Conservation (phyloP, 2,797 vertebrate genomes). For the Leptatherina wallacei region DNA sequence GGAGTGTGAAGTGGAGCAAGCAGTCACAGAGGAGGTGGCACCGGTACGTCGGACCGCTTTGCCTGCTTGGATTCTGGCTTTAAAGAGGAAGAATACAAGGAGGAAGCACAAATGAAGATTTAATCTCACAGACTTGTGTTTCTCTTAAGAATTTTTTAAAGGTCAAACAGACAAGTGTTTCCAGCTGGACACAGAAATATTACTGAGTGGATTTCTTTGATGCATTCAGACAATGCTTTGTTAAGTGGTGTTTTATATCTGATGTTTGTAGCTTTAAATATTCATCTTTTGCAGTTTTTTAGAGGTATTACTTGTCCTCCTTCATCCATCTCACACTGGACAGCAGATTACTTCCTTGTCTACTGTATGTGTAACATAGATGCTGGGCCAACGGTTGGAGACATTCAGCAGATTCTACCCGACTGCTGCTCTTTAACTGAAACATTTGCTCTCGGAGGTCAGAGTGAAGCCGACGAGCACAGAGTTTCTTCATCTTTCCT, state of each 20-base stretch:
- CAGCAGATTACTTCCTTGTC: conserved; percentile 10
- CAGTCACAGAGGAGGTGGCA: conserved; percentile 26
- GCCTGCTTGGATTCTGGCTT: conserved; percentile 78
- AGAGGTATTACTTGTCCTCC: background rate
- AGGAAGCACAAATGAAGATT: conserved; percentile 47
- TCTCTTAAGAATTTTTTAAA: background rate
- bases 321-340: background rate
- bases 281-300: conserved; percentile 1
- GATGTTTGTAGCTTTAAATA: background rate
- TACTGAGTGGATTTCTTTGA: background rate
- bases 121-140: background rate
- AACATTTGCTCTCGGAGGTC: conserved; percentile 3
- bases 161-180: background rate
- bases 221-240: background rate
- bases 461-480: background rate
- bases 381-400: background rate
- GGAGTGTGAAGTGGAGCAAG: conserved; percentile 36
- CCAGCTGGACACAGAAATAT: background rate
- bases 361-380: conserved; percentile 8
- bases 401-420: conserved; percentile 5
- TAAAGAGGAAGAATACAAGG: conserved; percentile 72
- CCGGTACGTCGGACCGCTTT: conserved; percentile 48
- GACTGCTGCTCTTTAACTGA: conserved; percentile 11
- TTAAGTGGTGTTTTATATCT: background rate
- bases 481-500: background rate